phyloP scores from a whole-genome alignment of 2,113 vertebrate genomes.

The Mustela nigripes region DNA sequence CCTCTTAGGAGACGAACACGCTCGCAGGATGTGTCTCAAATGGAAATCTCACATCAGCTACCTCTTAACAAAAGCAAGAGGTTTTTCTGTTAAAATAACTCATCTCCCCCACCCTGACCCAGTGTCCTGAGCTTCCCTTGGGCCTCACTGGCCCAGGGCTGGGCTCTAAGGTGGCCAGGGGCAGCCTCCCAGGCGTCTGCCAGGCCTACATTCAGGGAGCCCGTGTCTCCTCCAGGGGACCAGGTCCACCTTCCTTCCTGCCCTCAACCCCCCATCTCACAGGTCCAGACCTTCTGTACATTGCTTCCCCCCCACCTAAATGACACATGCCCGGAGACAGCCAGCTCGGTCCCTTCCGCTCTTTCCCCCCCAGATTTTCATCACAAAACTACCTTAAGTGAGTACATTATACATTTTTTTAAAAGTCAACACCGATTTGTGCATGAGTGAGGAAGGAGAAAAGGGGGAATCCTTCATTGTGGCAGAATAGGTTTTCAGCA shows the following conservation, averaged over 20 bases:
- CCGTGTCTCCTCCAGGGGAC: background rate
- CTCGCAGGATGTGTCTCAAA: no score
- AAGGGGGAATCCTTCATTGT: background rate
- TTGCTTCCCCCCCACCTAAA: background rate
- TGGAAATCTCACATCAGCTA: background rate
- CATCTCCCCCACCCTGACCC: background rate
- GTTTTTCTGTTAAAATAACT: background rate
- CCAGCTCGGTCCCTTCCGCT: background rate
- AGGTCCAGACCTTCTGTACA: background rate
- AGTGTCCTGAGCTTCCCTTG: background rate
- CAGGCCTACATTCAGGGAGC: background rate
- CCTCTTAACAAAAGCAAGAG: background rate
- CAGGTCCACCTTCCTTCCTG: background rate
- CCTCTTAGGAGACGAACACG: background rate
- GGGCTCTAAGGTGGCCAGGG: background rate
- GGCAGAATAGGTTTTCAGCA: background rate
- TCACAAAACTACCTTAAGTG: background rate
- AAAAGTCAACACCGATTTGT: background rate
- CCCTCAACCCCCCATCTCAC: no score
- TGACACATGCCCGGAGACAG: background rate
- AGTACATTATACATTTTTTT: background rate
- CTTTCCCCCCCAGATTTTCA: background rate
- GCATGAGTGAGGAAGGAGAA: background rate
- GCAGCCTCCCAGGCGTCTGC: no score
- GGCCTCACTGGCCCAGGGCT: background rate